Conservation (phyloP, 2,888 invertebrate genomes). For the Lochmaea capreae region DNA sequence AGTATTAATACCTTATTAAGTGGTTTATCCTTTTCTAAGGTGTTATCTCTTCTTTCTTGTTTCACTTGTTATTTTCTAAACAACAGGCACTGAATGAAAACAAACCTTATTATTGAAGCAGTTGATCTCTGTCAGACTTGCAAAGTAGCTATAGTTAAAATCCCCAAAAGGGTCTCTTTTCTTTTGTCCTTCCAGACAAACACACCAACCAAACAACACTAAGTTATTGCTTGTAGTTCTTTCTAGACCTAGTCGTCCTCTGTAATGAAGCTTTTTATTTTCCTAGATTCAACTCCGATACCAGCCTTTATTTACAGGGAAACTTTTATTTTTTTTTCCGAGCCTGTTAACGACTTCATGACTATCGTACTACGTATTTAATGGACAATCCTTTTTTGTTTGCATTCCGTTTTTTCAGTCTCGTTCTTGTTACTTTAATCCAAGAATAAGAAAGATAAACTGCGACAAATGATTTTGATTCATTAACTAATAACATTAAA, state of each 20-base stretch:
- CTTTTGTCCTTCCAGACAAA: slow-evolving; percentile 40
- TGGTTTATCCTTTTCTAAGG: too few relatives aligned
- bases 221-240: slow-evolving; percentile 47
- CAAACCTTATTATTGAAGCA: slow-evolving; percentile 23
- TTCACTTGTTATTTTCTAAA: background rate
- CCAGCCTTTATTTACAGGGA: slow-evolving; percentile 22
- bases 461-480: too few relatives aligned
- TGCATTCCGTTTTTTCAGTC: background rate
- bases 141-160: slow-evolving; percentile 40
- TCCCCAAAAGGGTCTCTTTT: slow-evolving; percentile 45
- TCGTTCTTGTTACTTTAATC: too few relatives aligned
- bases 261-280: slow-evolving; percentile 34
- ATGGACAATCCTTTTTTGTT: slow-evolving; percentile 27
- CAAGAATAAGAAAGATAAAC: too few relatives aligned
- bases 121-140: slow-evolving; percentile 31
- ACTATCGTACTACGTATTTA: slow-evolving; percentile 20
- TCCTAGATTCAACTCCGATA: slow-evolving; percentile 32
- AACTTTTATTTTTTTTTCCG: slow-evolving; percentile 28
- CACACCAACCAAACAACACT: slow-evolving; percentile 46
- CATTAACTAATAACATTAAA: too few relatives aligned
- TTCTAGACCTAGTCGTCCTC: slow-evolving; percentile 32
- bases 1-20: too few relatives aligned
- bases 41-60: background rate
- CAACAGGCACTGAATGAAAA: slow-evolving; percentile 6
- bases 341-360: slow-evolving; percentile 32